Base-by-base conservation (phyloP, 92 coral and sea anemone genomes). In the Desmophyllum pertusum region DNA sequence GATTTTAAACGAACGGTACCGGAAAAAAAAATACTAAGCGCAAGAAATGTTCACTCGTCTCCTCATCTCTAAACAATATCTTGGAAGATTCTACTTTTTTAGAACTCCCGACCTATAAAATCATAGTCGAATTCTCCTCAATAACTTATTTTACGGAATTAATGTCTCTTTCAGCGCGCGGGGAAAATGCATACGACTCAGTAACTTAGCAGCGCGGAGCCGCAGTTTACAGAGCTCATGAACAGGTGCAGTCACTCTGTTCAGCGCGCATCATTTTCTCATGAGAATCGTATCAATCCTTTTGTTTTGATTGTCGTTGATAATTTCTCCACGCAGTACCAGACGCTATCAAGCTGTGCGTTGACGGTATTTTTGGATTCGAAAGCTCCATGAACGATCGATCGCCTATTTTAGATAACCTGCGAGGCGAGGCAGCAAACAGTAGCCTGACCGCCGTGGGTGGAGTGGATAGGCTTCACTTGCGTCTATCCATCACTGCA, bases 311-410 rank as follows among this genome's bases (percentile, higher is more conserved):
- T 17, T 37, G 15, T 77, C 18, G 31, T 18, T 27, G 65, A 37
- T 52, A 25, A 77, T 61, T 10, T 57, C 42, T 39, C 63, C 38
- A n/a, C 35, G 39, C 71, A 15, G 11, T 52, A 62, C 81, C 71
- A 61, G 70, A 8, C 5, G 51, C 21, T 59, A 29, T 38, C 81
- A 77, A 77, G 81, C 81, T 77, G 81, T 42, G 81, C 6, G 53
- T 13, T 76, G n/a, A n/a, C n/a, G n/a, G 36, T 76, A 57, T 57
- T 61, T 40, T 59, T 61, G 36, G 38, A 73, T 3, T 19, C 23
- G 1, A 36, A 45, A 57, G 17, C 70, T 23, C 17, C 17, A 59
- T n/a, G n/a, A n/a, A 59, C 65, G 33, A 15, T 23, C 35, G 65
- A 59, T 59, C 31, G n/a, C 33, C 65, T 59, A 25, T 59, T 25